Conservation (phyloP, 2,113 vertebrate genomes). For the Gasterosteus aculeatus region DNA sequence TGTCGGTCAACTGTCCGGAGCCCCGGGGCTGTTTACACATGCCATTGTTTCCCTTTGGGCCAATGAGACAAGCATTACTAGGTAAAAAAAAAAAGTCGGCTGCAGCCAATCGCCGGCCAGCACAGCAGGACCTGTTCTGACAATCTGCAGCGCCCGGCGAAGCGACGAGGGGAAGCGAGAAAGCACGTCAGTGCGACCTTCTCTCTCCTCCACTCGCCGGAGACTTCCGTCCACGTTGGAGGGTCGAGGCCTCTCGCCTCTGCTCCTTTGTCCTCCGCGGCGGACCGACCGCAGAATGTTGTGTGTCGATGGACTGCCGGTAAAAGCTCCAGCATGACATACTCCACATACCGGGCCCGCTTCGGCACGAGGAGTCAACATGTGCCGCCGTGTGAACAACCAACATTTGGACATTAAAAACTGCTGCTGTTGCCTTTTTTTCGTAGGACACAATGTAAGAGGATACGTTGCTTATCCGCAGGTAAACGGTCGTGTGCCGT, state of each 20-base stretch:
- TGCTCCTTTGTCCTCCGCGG: conserved; percentile 46
- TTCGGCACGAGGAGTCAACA: conserved; percentile 33
- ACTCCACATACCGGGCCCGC: conserved; percentile 2
- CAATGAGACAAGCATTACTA: conserved; percentile 74
- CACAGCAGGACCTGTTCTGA: conserved; percentile 41
- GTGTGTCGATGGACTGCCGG: neutral
- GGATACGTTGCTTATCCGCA: neutral
- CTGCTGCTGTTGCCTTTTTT: neutral
- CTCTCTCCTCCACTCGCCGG: conserved; percentile 53
- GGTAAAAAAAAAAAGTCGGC: conserved; percentile 59
- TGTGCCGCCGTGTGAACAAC: neutral
- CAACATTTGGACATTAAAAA: too few species aligned
- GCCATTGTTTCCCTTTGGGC: conserved; percentile 66
- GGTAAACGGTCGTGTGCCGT: neutral
- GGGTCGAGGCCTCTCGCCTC: conserved; percentile 11
- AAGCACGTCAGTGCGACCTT: conserved; percentile 35
- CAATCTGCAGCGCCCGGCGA: conserved; percentile 63
- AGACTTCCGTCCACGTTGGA: conserved; percentile 43
- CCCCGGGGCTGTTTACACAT: conserved; percentile 68
- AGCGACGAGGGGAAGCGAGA: conserved; percentile 57
- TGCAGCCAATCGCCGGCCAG: conserved; percentile 57
- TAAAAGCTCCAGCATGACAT: neutral
- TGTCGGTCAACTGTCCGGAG: conserved; percentile 63
- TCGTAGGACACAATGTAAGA: neutral
- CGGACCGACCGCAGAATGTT: conserved; percentile 50